Conservation (phyloP, 2,113 vertebrate genomes). For the Clarias batrachus region DNA sequence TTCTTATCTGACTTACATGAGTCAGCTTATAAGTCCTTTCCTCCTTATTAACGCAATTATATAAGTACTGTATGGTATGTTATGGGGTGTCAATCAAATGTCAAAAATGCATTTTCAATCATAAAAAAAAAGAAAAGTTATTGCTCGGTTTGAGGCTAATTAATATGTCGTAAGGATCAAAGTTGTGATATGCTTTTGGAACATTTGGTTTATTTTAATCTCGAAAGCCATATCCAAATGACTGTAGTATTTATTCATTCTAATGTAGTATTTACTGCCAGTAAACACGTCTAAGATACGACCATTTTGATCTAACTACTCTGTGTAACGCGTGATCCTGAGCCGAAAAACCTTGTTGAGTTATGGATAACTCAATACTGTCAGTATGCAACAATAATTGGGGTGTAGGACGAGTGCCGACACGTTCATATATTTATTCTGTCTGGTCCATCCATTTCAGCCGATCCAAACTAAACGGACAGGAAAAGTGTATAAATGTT, state of each 20-base stretch:
- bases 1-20: background rate
- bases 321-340: background rate
- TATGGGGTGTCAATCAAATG: conserved; percentile 1
- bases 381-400: background rate
- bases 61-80: background rate
- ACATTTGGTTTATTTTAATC: background rate
- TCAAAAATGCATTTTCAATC: background rate
- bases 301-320: background rate
- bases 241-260: background rate
- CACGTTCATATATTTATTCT: background rate
- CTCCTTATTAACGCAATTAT: conserved; percentile 1
- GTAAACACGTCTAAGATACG: background rate
- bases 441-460: background rate
- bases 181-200: background rate
- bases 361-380: background rate
- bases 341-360: background rate
- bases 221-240: background rate
- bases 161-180: background rate
- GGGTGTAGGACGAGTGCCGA: background rate
- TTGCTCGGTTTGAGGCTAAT: background rate
- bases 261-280: background rate
- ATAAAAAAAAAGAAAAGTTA: background rate
- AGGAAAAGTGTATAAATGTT: background rate
- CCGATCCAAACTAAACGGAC: background rate
- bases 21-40: background rate